Evolutionary conservation across 1,140 invertebrate species (phyloP), one percentile per base, ranked within the genome.

Genomic region (Neodiprion lecontei): DNA sequence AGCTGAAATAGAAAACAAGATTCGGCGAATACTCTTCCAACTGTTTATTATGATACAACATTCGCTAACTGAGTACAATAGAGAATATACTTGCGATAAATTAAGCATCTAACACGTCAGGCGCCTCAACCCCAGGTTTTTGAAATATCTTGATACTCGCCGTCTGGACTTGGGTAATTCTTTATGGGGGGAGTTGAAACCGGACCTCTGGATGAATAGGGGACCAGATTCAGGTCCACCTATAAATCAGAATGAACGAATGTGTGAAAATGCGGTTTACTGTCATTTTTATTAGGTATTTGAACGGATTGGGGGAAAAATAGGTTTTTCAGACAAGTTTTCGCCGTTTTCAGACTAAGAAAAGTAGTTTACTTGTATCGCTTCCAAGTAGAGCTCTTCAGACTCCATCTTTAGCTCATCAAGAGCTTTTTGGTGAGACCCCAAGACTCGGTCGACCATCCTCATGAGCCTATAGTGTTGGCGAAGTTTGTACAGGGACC

Each of bases 131-230:
- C 90, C 94, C 93, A 97, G 83, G 95, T 95, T 87, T 92, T 94
- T 0, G 95, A 93, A 23, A 94, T 88, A 82, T 97, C 93, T n/a
- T 91, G 84, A 81, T 96, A 97, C 81, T 96, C 95, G 23, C 96
- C 96, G 88, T 98, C 96, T 0, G 94, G 93, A 73, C 90, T 89
- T 2, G 91, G 89, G 84, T 96, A 98, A 76, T 92, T 89, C 79
- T 93, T 89, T 70, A 96, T 95, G 0, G 95, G 90, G 47, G 96
- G 95, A 10, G 96, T 97, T 48, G 91, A 86, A 7, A 92, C 89
- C 1, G 96, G 94, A 1, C 96, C 96, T 75, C 89, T 89, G 2
- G 88, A 81, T 47, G 85, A 88, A 79, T 92, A 92, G 0, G 95
- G 94, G 28, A 97, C 79, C 21, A 96, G 83, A 17, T 83, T 80